These are phyloP conservation scores for Elgonia sp. DNA, from an alignment of 2,888 invertebrate species.

Conservation along the genomic window DNA sequence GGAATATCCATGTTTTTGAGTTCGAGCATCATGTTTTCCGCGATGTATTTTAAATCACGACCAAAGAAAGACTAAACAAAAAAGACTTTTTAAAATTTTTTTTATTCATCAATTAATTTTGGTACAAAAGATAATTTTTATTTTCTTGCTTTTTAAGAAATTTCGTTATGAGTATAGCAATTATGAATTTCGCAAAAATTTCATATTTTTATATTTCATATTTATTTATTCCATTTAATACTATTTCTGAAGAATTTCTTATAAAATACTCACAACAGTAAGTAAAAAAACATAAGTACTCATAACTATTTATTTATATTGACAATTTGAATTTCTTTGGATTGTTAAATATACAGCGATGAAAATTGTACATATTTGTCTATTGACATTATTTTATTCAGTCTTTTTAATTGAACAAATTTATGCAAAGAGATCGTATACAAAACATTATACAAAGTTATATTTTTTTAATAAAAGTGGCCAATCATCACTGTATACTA, in stretches of 20 bases:
- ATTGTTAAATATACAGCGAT: constrained; percentile 36
- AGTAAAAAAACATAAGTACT: not conserved
- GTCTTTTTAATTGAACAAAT: too few relatives aligned
- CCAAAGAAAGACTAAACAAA: constrained; percentile 80
- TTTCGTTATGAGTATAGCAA: too few relatives aligned
- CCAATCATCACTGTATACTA: too few relatives aligned
- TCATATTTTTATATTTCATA: too few relatives aligned
- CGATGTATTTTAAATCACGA: constrained; percentile 89
- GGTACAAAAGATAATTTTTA: not conserved
- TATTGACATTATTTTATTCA: too few relatives aligned
- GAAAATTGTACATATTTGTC: not conserved
- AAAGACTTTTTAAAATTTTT: constrained; percentile 5
- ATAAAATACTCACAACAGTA: not conserved
- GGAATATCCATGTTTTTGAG: constrained; percentile 91
- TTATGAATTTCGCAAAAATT: too few relatives aligned
- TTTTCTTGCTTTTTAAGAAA: too few relatives aligned
- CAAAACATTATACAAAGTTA: too few relatives aligned
- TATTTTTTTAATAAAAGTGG: too few relatives aligned
- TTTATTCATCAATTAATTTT: constrained; percentile 3
- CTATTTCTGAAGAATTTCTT: not conserved
- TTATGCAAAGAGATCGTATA: too few relatives aligned
- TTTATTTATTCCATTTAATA: too few relatives aligned
- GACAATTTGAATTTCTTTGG: constrained; percentile 36
- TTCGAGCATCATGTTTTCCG: constrained; percentile 90
- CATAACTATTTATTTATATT: constrained; percentile 8